Evolutionary conservation across 2,113 vertebrate genomes (phyloP).

Genomic region (Aegypius monachus): DNA sequence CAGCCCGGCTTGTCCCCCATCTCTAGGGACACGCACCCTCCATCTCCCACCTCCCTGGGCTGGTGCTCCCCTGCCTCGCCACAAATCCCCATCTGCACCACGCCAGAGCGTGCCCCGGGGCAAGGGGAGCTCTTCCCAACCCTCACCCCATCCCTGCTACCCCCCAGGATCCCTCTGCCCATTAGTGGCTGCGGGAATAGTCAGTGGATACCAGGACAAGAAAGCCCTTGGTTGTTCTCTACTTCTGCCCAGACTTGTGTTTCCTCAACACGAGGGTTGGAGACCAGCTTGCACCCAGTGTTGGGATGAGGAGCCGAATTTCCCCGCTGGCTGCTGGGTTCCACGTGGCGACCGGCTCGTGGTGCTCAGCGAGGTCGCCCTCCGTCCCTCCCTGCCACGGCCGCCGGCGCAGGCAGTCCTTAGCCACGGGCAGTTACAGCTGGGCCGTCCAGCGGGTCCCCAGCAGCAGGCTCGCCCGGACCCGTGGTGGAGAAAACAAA

Average conservation of each 20-base stretch:
- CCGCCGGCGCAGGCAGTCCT: not conserved
- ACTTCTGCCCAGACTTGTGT: not conserved
- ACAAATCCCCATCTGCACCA: accelerated
- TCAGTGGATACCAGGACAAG: not conserved
- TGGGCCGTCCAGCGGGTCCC: not conserved
- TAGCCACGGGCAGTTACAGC: accelerated
- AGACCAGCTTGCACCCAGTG: not conserved
- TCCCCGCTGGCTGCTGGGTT: not conserved
- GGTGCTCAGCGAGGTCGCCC: not conserved
- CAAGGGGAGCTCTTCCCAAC: not conserved
- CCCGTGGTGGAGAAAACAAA: too few relatives aligned
- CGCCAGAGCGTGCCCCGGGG: too few relatives aligned
- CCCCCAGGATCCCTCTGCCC: not conserved
- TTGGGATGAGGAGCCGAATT: not conserved
- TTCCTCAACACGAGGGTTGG: accelerated
- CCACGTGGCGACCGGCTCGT: accelerated
- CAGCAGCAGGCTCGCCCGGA: not conserved
- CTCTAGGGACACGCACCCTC: not conserved
- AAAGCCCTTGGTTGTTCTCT: not conserved
- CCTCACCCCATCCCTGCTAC: not conserved
- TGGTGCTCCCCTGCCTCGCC: not conserved
- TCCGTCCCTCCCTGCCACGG: not conserved
- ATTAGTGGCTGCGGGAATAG: accelerated
- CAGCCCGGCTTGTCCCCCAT: not conserved
- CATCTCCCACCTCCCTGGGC: not conserved